Percentiles rank a stretch among this genome's conserved stretches.
Evolutionary conservation across 2,797 vertebrate species (phyloP).

Genomic region (Glyptemys insculpta): DNA sequence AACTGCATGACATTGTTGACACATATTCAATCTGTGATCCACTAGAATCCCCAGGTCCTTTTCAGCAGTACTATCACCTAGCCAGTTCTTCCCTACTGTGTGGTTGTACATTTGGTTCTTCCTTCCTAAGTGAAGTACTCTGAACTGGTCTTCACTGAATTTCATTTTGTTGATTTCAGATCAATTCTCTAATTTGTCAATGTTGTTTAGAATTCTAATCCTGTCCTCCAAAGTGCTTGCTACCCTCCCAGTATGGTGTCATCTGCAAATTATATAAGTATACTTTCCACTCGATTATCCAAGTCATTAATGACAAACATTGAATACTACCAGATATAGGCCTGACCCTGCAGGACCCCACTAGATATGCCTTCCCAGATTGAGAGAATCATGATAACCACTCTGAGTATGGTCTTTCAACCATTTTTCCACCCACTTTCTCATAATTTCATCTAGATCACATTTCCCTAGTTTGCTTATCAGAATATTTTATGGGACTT

Average conservation of each 20-base stretch:
- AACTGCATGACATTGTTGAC: too few species aligned
- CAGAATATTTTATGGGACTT: background rate
- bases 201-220: background rate
- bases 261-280: background rate
- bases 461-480: background rate
- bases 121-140: too few species aligned
- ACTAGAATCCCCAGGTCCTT: too few species aligned
- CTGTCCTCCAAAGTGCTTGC: background rate
- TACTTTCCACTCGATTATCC: background rate
- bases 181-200: background rate
- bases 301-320: too few species aligned
- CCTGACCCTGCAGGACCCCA: too few species aligned
- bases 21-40: too few species aligned
- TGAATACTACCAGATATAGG: too few species aligned
- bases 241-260: background rate
- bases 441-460: background rate
- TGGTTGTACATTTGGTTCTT: too few species aligned
- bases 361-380: too few species aligned
- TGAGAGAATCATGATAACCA: background rate
- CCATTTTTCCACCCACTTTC: background rate
- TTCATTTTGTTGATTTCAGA: background rate
- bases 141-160: too few species aligned
- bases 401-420: background rate
- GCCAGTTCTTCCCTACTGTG: too few species aligned
- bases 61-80: too few species aligned